A percentile compares a stretch with the other conserved stretches of the same genome.
Evolutionary conservation across 2,888 invertebrate genomes (phyloP).

Genomic region (Ornithoptera priamus): DNA sequence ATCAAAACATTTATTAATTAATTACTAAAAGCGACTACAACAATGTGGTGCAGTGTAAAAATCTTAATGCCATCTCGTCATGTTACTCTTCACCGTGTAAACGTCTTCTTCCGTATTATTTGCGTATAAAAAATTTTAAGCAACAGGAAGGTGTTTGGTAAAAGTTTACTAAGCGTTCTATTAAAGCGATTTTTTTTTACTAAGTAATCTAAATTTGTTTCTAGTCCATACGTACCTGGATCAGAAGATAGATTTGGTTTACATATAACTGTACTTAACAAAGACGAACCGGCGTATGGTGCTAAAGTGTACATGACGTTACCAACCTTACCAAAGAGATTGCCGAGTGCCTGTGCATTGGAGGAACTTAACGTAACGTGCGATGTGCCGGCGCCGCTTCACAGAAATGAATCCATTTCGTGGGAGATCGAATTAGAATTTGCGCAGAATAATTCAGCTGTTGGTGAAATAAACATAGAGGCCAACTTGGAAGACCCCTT

Average conservation of each 20-base stretch:
- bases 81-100: no score
- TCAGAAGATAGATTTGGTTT: constrained; percentile 53
- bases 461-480: constrained; percentile 43
- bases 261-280: constrained; percentile 54
- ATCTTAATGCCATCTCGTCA: no score
- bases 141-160: no score
- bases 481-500: constrained; percentile 54
- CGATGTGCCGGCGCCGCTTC: constrained; percentile 56
- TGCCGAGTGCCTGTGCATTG: constrained; percentile 59
- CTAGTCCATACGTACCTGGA: constrained; percentile 63
- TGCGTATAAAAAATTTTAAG: no score
- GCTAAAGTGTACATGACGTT: constrained; percentile 55
- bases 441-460: constrained; percentile 41
- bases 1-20: no score
- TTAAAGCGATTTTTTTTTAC: no score
- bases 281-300: constrained; percentile 67
- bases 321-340: constrained; percentile 55
- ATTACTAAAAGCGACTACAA: no score
- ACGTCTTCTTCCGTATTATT: no score
- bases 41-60: no score
- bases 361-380: constrained; percentile 54
- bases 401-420: constrained; percentile 46
- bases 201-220: constrained; percentile 16
- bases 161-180: no score
- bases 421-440: constrained; percentile 69